A percentile compares a stretch with the other conserved stretches of the same genome.
Evolutionary conservation across 2,113 vertebrate species (phyloP).

Genomic region (Heptranchias perlo): DNA sequence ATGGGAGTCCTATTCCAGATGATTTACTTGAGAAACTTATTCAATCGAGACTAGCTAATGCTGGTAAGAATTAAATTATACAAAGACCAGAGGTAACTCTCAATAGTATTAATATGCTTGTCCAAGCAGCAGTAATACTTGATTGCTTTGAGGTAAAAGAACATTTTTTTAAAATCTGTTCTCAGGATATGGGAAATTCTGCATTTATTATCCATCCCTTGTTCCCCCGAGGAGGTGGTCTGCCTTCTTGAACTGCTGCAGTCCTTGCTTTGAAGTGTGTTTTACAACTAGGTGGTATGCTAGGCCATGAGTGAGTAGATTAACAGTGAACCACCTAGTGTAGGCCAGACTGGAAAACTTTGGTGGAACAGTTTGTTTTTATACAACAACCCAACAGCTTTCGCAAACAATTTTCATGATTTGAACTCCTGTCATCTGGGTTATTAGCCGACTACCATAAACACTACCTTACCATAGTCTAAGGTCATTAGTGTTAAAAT

Average conservation of each 20-base stretch:
- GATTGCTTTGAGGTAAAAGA: not conserved
- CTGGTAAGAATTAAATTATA: constrained; percentile 59
- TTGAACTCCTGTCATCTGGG: not conserved
- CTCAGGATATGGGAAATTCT: not conserved
- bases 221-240: not conserved
- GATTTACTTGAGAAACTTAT: constrained; percentile 76
- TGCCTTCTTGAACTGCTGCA: not conserved
- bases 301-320: not conserved
- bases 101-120: not conserved
- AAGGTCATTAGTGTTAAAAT: not conserved
- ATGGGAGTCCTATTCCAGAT: constrained; percentile 69
- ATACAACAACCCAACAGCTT: not conserved
- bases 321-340: not conserved
- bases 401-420: not conserved
- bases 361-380: not conserved
- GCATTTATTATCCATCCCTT: not conserved
- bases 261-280: not conserved
- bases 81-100: not conserved
- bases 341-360: not conserved
- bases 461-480: not conserved
- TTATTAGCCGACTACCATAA: not conserved
- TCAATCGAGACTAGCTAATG: constrained; percentile 82
- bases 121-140: not conserved
- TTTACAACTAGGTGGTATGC: not conserved
- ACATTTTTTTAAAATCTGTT: not conserved